Conservation (phyloP, 2,113 vertebrate species). For the Holacanthus passer region DNA sequence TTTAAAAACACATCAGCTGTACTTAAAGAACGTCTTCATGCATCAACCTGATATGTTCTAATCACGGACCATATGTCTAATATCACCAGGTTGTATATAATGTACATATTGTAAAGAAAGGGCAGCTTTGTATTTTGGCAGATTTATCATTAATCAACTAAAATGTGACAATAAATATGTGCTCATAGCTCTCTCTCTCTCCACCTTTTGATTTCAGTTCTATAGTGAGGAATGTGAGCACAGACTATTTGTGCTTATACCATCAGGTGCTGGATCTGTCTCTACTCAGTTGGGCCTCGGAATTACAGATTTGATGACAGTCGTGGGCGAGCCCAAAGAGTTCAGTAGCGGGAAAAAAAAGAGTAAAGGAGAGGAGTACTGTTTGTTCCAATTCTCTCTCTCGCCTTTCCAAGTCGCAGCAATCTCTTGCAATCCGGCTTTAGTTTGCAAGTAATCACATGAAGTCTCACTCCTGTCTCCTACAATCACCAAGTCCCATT, state of each 20-base stretch:
- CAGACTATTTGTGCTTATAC: constrained; percentile 42
- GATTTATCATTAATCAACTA: constrained; percentile 34
- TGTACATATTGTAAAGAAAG: constrained; percentile 66
- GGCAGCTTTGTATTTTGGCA: constrained; percentile 20
- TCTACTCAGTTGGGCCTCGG: constrained; percentile 44
- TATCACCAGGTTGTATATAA: constrained; percentile 37
- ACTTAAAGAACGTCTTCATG: neutral
- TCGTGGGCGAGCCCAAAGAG: constrained; percentile 54
- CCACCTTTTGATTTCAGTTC: constrained; percentile 33
- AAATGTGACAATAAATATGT: constrained; percentile 49
- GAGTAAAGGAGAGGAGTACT: constrained; percentile 48
- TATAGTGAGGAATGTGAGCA: constrained; percentile 13
- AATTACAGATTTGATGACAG: constrained; percentile 64
- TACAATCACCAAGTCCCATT: constrained; percentile 74
- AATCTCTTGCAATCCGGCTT: constrained; percentile 69
- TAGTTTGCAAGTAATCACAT: constrained; percentile 75
- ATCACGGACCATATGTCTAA: constrained; percentile 7
- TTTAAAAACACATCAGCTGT: neutral
- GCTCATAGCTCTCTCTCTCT: neutral
- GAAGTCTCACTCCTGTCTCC: constrained; percentile 70
- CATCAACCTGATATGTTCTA: neutral
- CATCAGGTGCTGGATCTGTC: constrained; percentile 51
- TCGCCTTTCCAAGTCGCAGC: constrained; percentile 58
- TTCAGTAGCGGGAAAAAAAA: constrained; percentile 27
- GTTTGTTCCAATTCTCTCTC: constrained; percentile 67